A percentile compares a stretch with the other conserved stretches of the same genome.
Evolutionary conservation across 2,797 vertebrate genomes (phyloP).

Genomic region (Rhabdomys pumilio): DNA sequence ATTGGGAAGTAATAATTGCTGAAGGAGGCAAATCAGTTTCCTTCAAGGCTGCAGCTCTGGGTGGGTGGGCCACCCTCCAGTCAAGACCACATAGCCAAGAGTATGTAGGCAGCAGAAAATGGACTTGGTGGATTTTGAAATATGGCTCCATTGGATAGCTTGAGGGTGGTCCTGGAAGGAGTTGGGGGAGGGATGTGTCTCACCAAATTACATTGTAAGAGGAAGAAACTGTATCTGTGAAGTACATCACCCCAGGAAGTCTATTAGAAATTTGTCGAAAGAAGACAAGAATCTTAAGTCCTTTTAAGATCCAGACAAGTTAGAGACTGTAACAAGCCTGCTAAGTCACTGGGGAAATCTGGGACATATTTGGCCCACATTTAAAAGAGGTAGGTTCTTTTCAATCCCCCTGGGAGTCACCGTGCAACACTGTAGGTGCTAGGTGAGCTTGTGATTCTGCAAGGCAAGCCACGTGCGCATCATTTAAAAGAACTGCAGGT

Average conservation of each 20-base stretch:
- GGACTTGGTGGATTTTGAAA: background rate
- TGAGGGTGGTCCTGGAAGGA: background rate
- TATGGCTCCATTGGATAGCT: too few relatives aligned
- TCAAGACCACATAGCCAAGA: background rate
- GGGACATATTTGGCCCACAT: accelerated
- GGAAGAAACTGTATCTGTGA: background rate
- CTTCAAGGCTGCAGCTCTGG: background rate
- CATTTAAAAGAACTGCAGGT: background rate
- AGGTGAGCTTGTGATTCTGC: background rate
- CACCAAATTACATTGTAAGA: background rate
- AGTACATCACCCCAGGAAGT: background rate
- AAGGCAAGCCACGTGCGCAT: background rate
- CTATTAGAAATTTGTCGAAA: background rate
- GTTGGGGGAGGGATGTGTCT: background rate
- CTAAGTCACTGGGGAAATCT: background rate
- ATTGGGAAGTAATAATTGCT: background rate
- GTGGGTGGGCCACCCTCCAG: background rate
- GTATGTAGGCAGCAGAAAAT: background rate
- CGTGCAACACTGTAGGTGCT: background rate
- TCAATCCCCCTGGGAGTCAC: background rate
- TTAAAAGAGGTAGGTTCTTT: background rate
- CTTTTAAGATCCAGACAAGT: background rate
- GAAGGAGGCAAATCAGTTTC: background rate
- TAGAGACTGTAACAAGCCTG: background rate
- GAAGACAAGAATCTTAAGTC: background rate